phyloP scores from a whole-genome alignment of 2,888 invertebrate genomes.

The Caenorhabditis sp. region DNA sequence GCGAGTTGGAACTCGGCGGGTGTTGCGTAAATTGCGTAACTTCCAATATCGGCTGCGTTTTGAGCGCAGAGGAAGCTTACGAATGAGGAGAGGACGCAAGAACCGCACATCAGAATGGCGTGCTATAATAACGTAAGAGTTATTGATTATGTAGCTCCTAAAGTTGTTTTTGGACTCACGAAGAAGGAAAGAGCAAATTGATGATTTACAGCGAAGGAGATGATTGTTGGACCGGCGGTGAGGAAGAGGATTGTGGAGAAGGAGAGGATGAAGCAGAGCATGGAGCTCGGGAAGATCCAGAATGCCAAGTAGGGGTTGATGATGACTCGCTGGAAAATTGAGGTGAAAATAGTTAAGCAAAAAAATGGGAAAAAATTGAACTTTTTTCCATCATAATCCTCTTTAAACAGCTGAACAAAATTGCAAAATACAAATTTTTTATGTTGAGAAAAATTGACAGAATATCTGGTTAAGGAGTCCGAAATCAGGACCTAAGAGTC shows the following conservation, averaged over 20 bases:
- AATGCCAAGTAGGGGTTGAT: conserved; percentile 35
- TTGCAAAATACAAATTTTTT: no score
- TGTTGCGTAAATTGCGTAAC: conserved; percentile 41
- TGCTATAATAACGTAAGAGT: conserved; percentile 39
- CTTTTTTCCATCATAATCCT: no score
- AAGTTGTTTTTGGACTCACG: conserved; percentile 28
- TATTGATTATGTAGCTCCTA: no score
- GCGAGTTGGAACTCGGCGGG: conserved; percentile 48
- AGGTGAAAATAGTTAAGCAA: neutral
- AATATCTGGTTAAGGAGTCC: no score
- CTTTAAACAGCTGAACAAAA: no score
- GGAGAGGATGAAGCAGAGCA: conserved; percentile 29
- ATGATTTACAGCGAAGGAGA: conserved; percentile 33
- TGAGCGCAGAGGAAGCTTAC: conserved; percentile 40
- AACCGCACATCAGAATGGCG: conserved; percentile 27
- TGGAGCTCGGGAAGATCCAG: conserved; percentile 30
- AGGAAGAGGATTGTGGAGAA: conserved; percentile 26
- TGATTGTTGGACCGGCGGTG: conserved; percentile 20
- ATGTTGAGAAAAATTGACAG: no score
- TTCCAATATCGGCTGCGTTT: conserved; percentile 35
- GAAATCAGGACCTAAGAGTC: no score
- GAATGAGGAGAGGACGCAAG: conserved; percentile 31
- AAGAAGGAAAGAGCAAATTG: conserved; percentile 32
- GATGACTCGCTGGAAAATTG: conserved; percentile 39
- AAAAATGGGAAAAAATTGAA: neutral